phyloP scores from a whole-genome alignment of 2,797 vertebrate genomes.

The Myotis findleyi region DNA sequence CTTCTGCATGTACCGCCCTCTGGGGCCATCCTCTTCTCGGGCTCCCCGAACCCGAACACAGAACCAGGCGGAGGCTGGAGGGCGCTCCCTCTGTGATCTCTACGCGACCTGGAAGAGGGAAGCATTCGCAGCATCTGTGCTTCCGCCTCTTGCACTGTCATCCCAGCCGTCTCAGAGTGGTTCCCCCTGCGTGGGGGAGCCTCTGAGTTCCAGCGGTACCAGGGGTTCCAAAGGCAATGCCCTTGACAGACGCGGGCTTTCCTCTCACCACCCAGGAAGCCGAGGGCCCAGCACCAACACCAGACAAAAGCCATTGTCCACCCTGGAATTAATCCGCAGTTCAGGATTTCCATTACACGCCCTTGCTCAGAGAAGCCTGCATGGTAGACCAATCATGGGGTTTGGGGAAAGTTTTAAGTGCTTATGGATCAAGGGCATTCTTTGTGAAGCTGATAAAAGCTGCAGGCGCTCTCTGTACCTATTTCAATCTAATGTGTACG shows the following conservation, averaged over 20 bases:
- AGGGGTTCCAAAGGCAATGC: background rate
- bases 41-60: background rate
- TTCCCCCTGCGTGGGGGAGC: background rate
- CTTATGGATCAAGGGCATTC: background rate
- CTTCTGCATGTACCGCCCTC: background rate
- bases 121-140: slow-evolving; percentile 4
- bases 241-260: background rate
- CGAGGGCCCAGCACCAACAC: background rate
- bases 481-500: background rate
- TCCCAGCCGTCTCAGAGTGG: background rate
- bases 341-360: slow-evolving; percentile 24
- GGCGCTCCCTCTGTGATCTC: background rate
- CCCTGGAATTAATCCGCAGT: background rate
- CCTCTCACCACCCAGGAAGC: background rate
- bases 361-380: background rate
- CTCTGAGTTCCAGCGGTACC: background rate
- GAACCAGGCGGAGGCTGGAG: background rate
- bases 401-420: background rate
- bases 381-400: background rate
- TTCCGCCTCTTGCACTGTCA: background rate
- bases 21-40: background rate
- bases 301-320: slow-evolving; percentile 17
- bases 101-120: background rate
- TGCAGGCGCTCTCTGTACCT: background rate
- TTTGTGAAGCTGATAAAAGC: slow-evolving; percentile 4